A percentile compares a stretch with the other conserved stretches of the same genome.
Evolutionary conservation across 2,888 invertebrate species (phyloP).

Genomic region (Nycteola revayana): DNA sequence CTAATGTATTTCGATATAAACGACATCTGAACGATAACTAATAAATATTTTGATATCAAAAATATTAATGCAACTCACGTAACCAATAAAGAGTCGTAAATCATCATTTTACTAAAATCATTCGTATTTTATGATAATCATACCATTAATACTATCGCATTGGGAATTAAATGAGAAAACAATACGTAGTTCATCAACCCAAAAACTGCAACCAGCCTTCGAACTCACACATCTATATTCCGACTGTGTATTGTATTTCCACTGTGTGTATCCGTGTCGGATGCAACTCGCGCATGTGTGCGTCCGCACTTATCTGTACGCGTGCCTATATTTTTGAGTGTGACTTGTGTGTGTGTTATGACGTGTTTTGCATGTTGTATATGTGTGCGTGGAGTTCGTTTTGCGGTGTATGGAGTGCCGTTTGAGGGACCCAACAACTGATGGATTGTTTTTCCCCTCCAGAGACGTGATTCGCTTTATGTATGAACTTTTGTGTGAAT

Average conservation of each 20-base stretch:
- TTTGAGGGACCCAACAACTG: constrained; percentile 46
- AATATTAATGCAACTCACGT: too few relatives aligned
- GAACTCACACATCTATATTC: constrained; percentile 30
- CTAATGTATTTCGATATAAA: too few relatives aligned
- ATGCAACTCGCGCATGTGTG: constrained; percentile 20
- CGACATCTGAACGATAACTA: too few relatives aligned
- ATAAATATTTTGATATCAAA: too few relatives aligned
- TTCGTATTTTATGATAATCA: too few relatives aligned
- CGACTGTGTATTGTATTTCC: constrained; percentile 32
- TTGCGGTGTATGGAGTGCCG: constrained; percentile 43
- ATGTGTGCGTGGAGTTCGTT: constrained; percentile 12
- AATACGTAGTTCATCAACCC: too few relatives aligned
- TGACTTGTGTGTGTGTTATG: constrained; percentile 11
- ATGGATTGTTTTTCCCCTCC: constrained; percentile 53
- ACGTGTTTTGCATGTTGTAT: constrained; percentile 1
- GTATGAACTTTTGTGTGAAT: constrained; percentile 37
- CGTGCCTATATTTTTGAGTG: constrained; percentile 25
- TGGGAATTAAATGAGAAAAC: too few relatives aligned
- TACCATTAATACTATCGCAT: too few relatives aligned
- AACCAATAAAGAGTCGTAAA: too few relatives aligned
- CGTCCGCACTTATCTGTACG: constrained; percentile 23
- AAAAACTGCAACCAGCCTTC: constrained; percentile 25
- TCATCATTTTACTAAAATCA: too few relatives aligned
- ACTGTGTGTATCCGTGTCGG: constrained; percentile 13
- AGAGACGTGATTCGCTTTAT: constrained; percentile 45